A percentile compares a stretch with the other conserved stretches of the same genome.
phyloP scores from a whole-genome alignment of 2,888 invertebrate genomes.

The Venustoraphidia nigricollis region DNA sequence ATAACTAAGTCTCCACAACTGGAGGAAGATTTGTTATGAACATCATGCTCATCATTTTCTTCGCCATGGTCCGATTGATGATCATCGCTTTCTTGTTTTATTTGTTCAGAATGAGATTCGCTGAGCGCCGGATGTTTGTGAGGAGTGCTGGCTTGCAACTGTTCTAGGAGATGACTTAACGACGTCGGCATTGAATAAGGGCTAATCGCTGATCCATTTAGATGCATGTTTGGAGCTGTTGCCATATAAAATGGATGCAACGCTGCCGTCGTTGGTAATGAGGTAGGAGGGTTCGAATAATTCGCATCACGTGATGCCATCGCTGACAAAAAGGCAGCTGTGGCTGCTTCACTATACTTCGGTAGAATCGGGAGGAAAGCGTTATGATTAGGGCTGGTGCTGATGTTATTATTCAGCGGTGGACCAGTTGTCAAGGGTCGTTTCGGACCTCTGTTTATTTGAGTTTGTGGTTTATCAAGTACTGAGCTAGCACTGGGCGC shows the following conservation, averaged over 20 bases:
- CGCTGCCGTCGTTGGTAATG: constrained; percentile 34
- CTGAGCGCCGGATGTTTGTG: constrained; percentile 26
- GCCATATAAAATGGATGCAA: constrained; percentile 45
- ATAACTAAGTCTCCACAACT: constrained; percentile 42
- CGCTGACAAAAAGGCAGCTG: constrained; percentile 39
- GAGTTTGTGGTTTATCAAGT: constrained; percentile 29
- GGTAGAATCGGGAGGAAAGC: constrained; percentile 62
- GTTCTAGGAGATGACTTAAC: constrained; percentile 49
- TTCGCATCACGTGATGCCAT: constrained; percentile 31
- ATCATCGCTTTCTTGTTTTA: constrained; percentile 30
- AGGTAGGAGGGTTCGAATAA: constrained; percentile 30
- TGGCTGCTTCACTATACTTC: constrained; percentile 49
- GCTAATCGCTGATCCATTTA: constrained; percentile 24
- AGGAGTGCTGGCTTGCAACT: constrained; percentile 27
- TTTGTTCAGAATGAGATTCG: constrained; percentile 31
- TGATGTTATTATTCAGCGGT: constrained; percentile 27
- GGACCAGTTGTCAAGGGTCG: constrained; percentile 22
- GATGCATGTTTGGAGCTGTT: constrained; percentile 34
- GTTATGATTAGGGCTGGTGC: constrained; percentile 33
- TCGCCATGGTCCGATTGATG: constrained; percentile 6
- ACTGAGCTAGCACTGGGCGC: constrained; percentile 31
- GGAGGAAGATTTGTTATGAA: too few relatives aligned
- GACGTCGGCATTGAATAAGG: constrained; percentile 40
- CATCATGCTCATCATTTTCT: constrained; percentile 5
- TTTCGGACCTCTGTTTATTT: constrained; percentile 15